A percentile compares a stretch with the other conserved stretches of the same genome.
Conservation (phyloP, 2,113 vertebrate species). For the Danio rerio region DNA sequence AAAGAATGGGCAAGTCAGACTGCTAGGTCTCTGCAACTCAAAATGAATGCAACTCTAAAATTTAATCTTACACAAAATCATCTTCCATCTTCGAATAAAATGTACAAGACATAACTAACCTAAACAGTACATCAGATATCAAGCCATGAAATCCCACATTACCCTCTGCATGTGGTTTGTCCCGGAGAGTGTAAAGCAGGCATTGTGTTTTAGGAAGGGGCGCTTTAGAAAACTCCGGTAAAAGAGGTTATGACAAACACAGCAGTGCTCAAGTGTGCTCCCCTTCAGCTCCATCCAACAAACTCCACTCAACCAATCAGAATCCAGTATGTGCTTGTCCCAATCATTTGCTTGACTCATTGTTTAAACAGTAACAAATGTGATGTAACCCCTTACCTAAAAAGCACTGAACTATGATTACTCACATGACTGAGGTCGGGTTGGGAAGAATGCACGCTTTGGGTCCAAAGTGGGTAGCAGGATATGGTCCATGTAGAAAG, state of each 20-base stretch:
- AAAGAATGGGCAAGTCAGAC: background rate
- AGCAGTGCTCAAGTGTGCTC: background rate
- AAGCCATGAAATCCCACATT: background rate
- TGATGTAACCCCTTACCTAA: background rate
- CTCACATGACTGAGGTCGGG: slow-evolving; percentile 83
- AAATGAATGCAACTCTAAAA: background rate
- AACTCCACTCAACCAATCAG: background rate
- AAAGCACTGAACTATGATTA: background rate
- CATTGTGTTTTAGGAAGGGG: background rate
- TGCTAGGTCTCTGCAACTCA: background rate
- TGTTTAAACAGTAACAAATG: background rate
- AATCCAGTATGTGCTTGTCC: background rate
- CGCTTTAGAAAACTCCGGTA: background rate
- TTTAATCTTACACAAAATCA: background rate
- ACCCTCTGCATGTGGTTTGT: background rate
- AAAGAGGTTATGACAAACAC: background rate
- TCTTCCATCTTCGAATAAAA: too few relatives aligned
- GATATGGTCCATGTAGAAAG: slow-evolving; percentile 83
- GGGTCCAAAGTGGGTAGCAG: slow-evolving; percentile 83
- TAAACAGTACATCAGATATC: slow-evolving; percentile 3
- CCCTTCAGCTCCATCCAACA: background rate
- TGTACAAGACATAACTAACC: background rate
- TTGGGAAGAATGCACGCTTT: slow-evolving; percentile 84
- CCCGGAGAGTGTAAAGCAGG: background rate
- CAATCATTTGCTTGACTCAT: background rate